Conservation (phyloP, 64 coral and sea anemone species). For the Actinia tenebrosa region DNA sequence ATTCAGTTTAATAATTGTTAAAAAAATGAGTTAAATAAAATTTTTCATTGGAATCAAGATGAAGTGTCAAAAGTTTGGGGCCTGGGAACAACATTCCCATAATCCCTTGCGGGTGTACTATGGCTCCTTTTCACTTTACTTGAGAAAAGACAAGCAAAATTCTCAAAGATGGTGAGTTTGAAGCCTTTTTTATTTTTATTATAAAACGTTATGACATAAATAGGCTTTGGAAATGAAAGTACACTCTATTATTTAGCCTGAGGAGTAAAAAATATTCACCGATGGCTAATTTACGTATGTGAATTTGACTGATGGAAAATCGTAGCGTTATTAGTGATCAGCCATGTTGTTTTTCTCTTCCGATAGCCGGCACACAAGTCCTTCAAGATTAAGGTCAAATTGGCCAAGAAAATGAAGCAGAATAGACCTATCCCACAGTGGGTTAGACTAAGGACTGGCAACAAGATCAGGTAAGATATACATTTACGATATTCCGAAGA, state of each 20-base stretch:
- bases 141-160: not conserved
- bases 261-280: not conserved
- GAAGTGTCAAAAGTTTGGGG: not conserved
- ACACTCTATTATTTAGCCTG: not conserved
- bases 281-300: slow-evolving; percentile 36
- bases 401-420: slow-evolving; percentile 95
- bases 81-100: not conserved
- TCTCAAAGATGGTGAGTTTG: slow-evolving; percentile 67
- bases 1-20: not conserved
- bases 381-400: slow-evolving; percentile 82
- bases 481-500: too few relatives aligned
- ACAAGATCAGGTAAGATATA: slow-evolving; percentile 71
- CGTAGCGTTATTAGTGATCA: not conserved
- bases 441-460: slow-evolving; percentile 96
- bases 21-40: not conserved
- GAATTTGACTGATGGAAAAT: slow-evolving; percentile 7
- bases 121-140: slow-evolving; percentile 38
- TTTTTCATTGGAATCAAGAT: not conserved
- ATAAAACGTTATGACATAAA: not conserved
- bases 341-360: not conserved
- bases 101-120: not conserved
- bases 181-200: slow-evolving; percentile 7
- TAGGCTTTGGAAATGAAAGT: not conserved
- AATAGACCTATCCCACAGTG: slow-evolving; percentile 97
- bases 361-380: slow-evolving; percentile 90